These are phyloP conservation scores for Lates calcarifer DNA, from an alignment of 2,113 vertebrate species.

Conservation along the genomic window DNA sequence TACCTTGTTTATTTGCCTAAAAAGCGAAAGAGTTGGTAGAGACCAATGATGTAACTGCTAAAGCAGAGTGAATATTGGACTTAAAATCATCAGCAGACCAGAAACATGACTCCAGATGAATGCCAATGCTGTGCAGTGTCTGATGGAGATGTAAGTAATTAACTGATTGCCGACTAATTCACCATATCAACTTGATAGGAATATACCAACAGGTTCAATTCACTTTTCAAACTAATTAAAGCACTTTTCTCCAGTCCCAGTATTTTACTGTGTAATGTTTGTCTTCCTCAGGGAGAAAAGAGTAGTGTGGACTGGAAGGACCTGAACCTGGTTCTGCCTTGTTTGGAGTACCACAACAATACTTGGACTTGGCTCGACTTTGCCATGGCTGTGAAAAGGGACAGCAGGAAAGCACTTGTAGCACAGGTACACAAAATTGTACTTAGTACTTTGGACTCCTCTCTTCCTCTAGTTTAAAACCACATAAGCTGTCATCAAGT, in stretches of 20 bases:
- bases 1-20: too few species aligned
- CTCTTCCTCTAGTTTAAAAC: neutral
- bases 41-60: too few species aligned
- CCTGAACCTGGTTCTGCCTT: slow-evolving; percentile 95
- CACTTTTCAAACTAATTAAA: too few species aligned
- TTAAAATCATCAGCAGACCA: too few species aligned
- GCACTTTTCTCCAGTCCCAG: neutral
- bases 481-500: neutral
- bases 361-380: slow-evolving; percentile 99
- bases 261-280: neutral
- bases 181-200: too few species aligned
- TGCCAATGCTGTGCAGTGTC: neutral
- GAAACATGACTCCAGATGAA: too few species aligned
- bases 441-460: neutral
- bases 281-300: slow-evolving; percentile 90
- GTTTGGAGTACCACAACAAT: slow-evolving; percentile 98
- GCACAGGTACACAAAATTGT: slow-evolving; percentile 90
- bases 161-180: too few species aligned
- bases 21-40: too few species aligned
- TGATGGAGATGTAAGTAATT: too few species aligned
- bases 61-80: too few species aligned
- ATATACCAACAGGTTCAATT: too few species aligned
- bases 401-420: slow-evolving; percentile 96
- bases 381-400: slow-evolving; percentile 98
- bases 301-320: slow-evolving; percentile 99